Conservation (phyloP, 2,888 invertebrate species). For the Clitarchus hookeri region DNA sequence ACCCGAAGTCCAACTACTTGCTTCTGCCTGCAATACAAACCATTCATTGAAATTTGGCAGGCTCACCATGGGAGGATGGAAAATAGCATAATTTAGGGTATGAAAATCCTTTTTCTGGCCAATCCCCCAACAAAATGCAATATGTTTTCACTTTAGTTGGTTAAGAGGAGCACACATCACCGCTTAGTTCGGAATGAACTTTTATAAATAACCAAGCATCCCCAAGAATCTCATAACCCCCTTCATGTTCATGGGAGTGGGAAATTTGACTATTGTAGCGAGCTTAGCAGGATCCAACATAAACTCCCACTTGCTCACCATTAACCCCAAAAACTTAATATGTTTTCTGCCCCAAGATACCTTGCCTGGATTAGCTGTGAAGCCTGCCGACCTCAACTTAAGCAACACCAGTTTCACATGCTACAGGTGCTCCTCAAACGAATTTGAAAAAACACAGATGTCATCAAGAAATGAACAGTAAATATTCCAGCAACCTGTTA, state of each 20-base stretch:
- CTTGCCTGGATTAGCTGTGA: neutral
- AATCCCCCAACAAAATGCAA: neutral
- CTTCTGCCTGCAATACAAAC: neutral
- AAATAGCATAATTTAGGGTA: neutral
- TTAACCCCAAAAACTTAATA: neutral
- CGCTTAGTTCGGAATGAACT: neutral
- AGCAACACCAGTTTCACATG: neutral
- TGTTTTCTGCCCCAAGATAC: neutral
- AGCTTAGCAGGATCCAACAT: neutral
- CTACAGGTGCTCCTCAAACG: neutral
- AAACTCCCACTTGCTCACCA: neutral
- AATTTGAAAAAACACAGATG: neutral
- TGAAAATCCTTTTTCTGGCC: neutral
- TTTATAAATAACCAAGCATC: neutral
- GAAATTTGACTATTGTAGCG: neutral
- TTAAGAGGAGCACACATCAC: neutral
- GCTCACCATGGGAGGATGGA: neutral
- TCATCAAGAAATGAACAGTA: conserved; percentile 16
- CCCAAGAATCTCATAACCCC: neutral
- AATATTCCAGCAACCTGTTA: neutral
- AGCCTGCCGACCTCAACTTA: neutral
- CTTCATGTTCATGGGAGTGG: neutral
- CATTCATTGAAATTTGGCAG: neutral
- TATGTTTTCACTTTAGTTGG: neutral
- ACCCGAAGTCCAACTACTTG: neutral